Conservation (phyloP, 2,113 vertebrate genomes). For the Carollia perspicillata region DNA sequence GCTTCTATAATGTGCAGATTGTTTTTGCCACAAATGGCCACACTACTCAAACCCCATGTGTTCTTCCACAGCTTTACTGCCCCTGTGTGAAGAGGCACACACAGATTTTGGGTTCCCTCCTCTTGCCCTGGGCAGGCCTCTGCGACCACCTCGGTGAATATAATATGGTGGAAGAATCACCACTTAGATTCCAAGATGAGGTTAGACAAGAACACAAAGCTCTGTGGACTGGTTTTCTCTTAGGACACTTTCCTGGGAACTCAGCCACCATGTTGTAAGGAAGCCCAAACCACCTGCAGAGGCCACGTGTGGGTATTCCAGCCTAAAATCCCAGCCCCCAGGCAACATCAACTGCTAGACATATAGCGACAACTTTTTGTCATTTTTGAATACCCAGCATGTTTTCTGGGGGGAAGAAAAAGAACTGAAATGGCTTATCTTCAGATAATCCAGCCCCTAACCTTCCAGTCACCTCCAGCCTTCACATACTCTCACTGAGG, state of each 20-base stretch:
- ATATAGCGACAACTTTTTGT: slow-evolving; percentile 82
- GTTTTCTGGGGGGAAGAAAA: slow-evolving; percentile 74
- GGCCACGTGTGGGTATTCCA: background rate
- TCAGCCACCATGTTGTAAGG: background rate
- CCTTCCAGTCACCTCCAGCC: background rate
- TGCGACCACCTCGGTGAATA: background rate
- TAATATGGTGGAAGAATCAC: background rate
- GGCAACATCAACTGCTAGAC: background rate
- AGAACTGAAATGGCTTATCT: slow-evolving; percentile 85
- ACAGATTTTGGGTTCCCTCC: background rate
- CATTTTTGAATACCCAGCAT: slow-evolving; percentile 81
- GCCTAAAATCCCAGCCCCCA: background rate
- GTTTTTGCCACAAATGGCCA: background rate
- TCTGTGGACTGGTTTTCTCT: background rate
- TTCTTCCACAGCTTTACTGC: background rate
- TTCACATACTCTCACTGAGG: background rate
- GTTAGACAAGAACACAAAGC: background rate
- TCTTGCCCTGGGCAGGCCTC: background rate
- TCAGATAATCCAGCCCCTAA: background rate
- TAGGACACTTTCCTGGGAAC: background rate
- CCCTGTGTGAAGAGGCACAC: background rate
- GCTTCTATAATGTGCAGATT: background rate
- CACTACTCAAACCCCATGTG: background rate
- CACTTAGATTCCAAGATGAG: background rate
- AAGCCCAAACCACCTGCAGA: background rate